phyloP scores from a whole-genome alignment of 2,113 vertebrate genomes.

The Python bivittatus region DNA sequence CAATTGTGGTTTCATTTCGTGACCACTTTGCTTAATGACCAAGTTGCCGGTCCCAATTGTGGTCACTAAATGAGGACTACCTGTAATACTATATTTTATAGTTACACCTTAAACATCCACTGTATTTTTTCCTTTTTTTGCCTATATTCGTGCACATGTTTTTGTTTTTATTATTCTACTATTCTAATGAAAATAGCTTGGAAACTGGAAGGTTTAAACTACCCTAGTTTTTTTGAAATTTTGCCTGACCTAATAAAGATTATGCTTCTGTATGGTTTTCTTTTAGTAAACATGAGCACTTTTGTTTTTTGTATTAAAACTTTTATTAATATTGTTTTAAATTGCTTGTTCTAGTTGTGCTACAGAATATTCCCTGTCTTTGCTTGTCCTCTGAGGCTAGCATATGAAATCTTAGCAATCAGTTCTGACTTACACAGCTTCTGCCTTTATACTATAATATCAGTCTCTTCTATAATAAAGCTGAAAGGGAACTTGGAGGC shows the following conservation, averaged over 20 bases:
- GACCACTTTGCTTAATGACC: not conserved
- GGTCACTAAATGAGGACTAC: not conserved
- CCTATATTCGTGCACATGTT: not conserved
- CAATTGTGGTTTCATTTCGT: not conserved
- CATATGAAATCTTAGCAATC: not conserved
- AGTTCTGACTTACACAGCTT: not conserved
- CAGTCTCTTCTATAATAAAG: not conserved
- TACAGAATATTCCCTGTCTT: not conserved
- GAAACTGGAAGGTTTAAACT: not conserved
- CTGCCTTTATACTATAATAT: not conserved
- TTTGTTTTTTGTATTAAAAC: too few relatives aligned
- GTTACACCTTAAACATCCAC: not conserved
- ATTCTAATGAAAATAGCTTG: not conserved
- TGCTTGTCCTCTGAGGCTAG: not conserved
- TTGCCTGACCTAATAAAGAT: not conserved
- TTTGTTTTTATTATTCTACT: not conserved
- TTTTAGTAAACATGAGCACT: not conserved
- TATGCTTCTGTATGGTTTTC: not conserved
- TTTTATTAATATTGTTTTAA: too few relatives aligned
- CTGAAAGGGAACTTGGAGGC: not conserved
- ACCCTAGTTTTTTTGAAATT: not conserved
- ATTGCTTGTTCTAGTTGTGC: not conserved
- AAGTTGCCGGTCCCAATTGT: not conserved
- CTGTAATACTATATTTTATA: not conserved
- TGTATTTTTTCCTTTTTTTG: not conserved